These are phyloP conservation scores for Catharus minimus DNA, from an alignment of 2,113 vertebrate genomes.

Conservation along the genomic window DNA sequence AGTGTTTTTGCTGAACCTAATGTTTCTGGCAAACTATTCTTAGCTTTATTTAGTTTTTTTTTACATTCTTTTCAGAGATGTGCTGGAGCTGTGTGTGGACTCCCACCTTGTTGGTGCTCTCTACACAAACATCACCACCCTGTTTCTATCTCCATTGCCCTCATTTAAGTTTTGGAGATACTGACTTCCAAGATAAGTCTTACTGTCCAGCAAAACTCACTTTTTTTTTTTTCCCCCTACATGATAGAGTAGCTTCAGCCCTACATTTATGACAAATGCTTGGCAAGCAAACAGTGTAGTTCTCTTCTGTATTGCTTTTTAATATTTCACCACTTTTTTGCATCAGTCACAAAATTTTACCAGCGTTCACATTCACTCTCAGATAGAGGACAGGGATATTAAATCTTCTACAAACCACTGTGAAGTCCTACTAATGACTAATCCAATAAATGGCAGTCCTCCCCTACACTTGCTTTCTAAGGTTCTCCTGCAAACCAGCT, in stretches of 20 bases:
- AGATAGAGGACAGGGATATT: neutral
- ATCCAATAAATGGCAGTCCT: neutral
- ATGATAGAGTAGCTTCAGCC: neutral
- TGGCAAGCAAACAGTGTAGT: neutral
- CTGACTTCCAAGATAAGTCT: neutral
- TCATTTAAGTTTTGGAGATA: neutral
- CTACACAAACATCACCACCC: neutral
- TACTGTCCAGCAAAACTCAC: neutral
- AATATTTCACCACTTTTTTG: neutral
- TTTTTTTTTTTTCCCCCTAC: neutral
- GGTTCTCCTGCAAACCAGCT: neutral
- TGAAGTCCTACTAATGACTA: neutral
- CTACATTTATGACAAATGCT: neutral
- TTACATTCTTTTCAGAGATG: neutral
- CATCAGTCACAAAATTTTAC: neutral
- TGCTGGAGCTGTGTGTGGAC: neutral
- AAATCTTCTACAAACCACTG: neutral
- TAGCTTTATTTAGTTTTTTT: neutral
- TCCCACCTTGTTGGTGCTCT: neutral
- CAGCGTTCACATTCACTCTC: neutral
- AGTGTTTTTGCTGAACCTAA: neutral
- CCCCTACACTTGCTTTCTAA: neutral
- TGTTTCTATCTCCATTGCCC: neutral
- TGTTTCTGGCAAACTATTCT: neutral
- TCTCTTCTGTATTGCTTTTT: neutral